Base-by-base conservation (phyloP, 2,113 vertebrate species). In the Tachysurus fulvidraco region DNA sequence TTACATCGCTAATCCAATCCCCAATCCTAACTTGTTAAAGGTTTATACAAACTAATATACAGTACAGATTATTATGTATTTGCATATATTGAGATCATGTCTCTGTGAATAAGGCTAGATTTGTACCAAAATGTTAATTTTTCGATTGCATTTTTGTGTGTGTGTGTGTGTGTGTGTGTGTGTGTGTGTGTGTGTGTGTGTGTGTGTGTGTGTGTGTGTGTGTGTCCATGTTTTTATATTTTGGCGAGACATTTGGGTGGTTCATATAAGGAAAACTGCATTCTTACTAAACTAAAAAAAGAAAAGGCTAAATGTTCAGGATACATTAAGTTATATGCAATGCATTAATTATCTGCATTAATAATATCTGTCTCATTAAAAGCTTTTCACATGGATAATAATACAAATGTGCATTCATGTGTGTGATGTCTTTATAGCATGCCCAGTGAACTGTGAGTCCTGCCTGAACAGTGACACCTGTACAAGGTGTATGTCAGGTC, bases 381-480 rank as follows among this genome's bases (percentile, higher is more conserved):
- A 74, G 19, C 19, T 46, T 3, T 10, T 74, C 36, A 25, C 19
- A 25, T 12, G 3, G 14, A 52, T n/a, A n/a, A 77, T 52, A n/a
- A n/a, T 77, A 52, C 74, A 41, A 23, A 52, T 52, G 11, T 50
- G 12, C 23, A n/a, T 50, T 12, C 19, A 21, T 41, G 28, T 36
- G 25, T 46, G 55, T 44, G 50, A 8, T 80, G 59, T 23, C 55
- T 7, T 85, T 87, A n/a, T 95, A 99, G 98, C 94, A 92, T 99
- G 98, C 92, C 97, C 97, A 94, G 95, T 95, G 92, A 97, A 98
- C 89, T 99, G 98, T 93, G 98, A 98, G 86, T 96, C 93, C 69
- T 99, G 98, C 92, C 96, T 96, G 94, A 98, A 95, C 95, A 96
- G 94, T 92, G 98, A 98, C 91, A 96, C 96, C 89, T 99, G 98